Percentiles rank a stretch among this genome's conserved stretches.
These are phyloP conservation scores for Notothenia rossii DNA, from an alignment of 2,113 vertebrate genomes.

Conservation along the genomic window DNA sequence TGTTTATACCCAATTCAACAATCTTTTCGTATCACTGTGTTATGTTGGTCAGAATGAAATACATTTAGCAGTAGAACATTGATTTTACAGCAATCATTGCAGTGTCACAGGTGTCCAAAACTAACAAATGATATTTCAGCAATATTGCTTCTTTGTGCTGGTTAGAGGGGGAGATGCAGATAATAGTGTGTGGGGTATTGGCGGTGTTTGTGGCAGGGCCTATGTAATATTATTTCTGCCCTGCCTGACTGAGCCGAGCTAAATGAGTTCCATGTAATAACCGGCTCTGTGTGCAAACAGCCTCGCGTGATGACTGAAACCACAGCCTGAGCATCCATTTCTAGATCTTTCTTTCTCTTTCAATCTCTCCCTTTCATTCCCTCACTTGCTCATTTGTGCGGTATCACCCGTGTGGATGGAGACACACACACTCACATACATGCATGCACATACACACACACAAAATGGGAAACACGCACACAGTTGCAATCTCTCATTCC, in stretches of 20 bases:
- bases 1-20: constrained; percentile 10
- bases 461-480: constrained; percentile 24
- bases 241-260: constrained; percentile 82
- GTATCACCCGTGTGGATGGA: constrained; percentile 38
- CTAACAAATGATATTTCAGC: constrained; percentile 26
- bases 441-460: constrained; percentile 4
- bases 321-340: constrained; percentile 72
- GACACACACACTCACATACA: background rate
- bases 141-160: constrained; percentile 49
- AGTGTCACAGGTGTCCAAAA: constrained; percentile 23
- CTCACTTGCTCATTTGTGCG: constrained; percentile 69
- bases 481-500: constrained; percentile 54
- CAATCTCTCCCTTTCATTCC: constrained; percentile 68
- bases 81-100: constrained; percentile 1
- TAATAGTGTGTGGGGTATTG: constrained; percentile 54
- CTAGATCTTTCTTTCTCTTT: constrained; percentile 70
- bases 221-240: constrained; percentile 79
- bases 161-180: constrained; percentile 62
- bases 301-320: constrained; percentile 61
- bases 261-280: constrained; percentile 83
- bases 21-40: constrained; percentile 6
- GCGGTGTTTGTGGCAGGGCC: constrained; percentile 65
- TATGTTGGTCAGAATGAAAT: constrained; percentile 19
- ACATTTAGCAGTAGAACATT: background rate
- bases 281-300: constrained; percentile 77